Base-by-base conservation (phyloP, 2,797 vertebrate species). In the Chelonia mydas region DNA sequence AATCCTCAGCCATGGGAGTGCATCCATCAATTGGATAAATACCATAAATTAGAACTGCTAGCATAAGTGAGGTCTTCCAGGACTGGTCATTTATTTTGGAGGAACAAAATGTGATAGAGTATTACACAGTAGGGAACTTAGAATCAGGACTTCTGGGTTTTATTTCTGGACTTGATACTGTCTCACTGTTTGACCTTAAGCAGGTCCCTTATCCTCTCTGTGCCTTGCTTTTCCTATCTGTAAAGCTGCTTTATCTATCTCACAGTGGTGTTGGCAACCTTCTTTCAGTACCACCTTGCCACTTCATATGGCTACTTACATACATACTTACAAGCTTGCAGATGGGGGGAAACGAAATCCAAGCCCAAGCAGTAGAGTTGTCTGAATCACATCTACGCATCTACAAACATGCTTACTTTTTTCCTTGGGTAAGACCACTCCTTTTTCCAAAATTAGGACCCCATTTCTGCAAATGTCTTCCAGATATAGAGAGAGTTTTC, bases 121-220 rank as follows among this genome's bases (percentile, higher is more conserved):
- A 45, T 41, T 92, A 25, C 94, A 79, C 80, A 93, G 90, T 81
- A 89, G 88, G 33, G 81, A 87, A 33, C 87, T 94, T 50, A 59
- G 45, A 74, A 81, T 79, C 23, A 3, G 94, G 89, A 91, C n/a
- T 23, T n/a, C n/a, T 68, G n/a, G n/a, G 65, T 17, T 68, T 68
- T 37, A 68, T 68, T 93, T 31, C 91, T 88, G 88, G 81, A 88
- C 87, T 78, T 88, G 87, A 25, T 76, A 76, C 37, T 41, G 45
- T 65, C 80, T 87, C 3, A 83, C 50, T 55, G 33, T 84, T 77
- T 93, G 81, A 50, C 89, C 84, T 78, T 17, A 27, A 7, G 45
- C 74, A 76, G 7, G 41, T 76, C 27, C 13, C 45, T n/a, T 91
- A 84, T 93, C 89, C 84, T 91, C 90, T 93, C 92, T 51, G 33